Conservation (phyloP, 2,113 vertebrate species). For the Trachemys scripta region DNA sequence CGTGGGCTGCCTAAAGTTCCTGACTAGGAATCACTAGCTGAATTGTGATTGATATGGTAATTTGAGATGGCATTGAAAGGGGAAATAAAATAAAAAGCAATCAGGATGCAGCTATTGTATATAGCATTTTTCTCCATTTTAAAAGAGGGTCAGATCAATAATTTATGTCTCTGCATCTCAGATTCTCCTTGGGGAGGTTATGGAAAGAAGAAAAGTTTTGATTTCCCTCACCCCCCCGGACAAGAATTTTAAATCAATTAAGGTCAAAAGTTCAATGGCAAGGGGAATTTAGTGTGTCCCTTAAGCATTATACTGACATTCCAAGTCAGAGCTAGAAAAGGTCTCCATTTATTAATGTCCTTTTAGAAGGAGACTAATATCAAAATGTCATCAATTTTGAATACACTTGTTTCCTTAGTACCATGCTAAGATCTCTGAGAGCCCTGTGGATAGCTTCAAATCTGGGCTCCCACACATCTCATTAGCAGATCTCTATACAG, state of each 20-base stretch:
- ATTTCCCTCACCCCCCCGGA: neutral
- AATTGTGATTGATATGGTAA: neutral
- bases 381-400: conserved; percentile 48
- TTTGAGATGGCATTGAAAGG: neutral
- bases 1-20: neutral
- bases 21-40: neutral
- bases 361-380: conserved; percentile 42
- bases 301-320: conserved; percentile 46
- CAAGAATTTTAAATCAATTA: conserved; percentile 58
- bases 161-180: conserved; percentile 38
- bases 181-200: conserved; percentile 33
- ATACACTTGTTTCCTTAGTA: neutral
- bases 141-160: conserved; percentile 35
- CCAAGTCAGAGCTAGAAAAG: conserved; percentile 34
- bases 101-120: neutral
- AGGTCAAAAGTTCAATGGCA: conserved; percentile 40
- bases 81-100: conserved; percentile 32
- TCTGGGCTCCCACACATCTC: neutral
- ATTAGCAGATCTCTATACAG: neutral
- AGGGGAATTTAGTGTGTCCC: conserved; percentile 3
- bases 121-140: neutral
- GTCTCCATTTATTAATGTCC: conserved; percentile 28
- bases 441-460: neutral
- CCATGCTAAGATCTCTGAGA: neutral
- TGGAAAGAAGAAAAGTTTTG: conserved; percentile 2